Base-by-base conservation (phyloP, 92 coral and sea anemone species). In the Actinernus sp. region DNA sequence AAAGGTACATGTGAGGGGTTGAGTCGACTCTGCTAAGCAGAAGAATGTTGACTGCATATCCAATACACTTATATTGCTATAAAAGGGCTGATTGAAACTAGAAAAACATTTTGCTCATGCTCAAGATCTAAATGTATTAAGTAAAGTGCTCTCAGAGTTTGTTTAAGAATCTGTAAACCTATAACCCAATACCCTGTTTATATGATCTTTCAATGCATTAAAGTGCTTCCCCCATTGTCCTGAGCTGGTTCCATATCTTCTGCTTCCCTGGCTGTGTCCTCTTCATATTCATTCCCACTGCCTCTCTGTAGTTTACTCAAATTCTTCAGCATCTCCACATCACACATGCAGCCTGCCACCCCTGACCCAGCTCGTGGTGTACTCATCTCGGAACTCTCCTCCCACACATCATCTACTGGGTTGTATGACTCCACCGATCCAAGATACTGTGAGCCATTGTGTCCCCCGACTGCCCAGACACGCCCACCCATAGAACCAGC, bases 401-500 rank as follows among this genome's bases (percentile, higher is more conserved):
- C 89, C 98, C 98, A 94, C 23, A 33, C 51, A 59, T 94, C 92
- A 26, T 88, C 74, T 47, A 78, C 53, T 5, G 77, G 90, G 58
- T 81, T 68, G 63, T 94, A 94, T 11, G 88, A 90, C 81, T 94
- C 98, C 26, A 90, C 92, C 2, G 98, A 91, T 38, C 78, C 86
- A 49, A 94, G 75, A 71, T 94, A 94, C 24, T 83, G 82, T 25
- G 80, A 55, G 18, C 98, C 98, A 72, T 94, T 92, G 63, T 94
- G 98, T 22, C 98, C 98, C 54, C 98, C 98, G 13, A 94, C 89
- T 3, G 98, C 98, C 98, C 98, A 94, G 33, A 94, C 58, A 27
- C 72, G 88, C 1, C 82, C 93, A 11, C 98, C 98, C 94, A 94
- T 83, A 16, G 97, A 64, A 26, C 97, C 90, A 11, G 91, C 93